phyloP scores from a whole-genome alignment of 2,888 invertebrate genomes.

The Mesorhabditis sp. region DNA sequence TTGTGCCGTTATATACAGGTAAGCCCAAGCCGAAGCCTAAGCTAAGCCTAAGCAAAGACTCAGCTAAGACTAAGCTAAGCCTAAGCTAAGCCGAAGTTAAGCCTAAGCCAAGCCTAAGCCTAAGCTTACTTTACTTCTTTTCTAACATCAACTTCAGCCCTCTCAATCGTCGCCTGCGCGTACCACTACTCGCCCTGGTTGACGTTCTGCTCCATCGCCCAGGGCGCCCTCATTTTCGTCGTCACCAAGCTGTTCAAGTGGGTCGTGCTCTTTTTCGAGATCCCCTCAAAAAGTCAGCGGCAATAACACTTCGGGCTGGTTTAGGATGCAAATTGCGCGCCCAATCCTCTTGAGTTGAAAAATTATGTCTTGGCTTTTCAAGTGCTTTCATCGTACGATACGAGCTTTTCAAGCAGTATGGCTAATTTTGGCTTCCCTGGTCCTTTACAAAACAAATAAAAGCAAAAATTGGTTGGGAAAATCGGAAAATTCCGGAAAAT shows the following conservation, averaged over 20 bases:
- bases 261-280: neutral
- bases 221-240: constrained; percentile 45
- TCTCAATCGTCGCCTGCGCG: constrained; percentile 38
- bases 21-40: neutral
- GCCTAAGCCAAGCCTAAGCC: neutral
- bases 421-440: too few relatives aligned
- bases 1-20: constrained; percentile 32
- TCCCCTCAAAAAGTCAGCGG: too few relatives aligned
- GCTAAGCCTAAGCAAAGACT: neutral
- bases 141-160: neutral
- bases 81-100: neutral
- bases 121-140: neutral
- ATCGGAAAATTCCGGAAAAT: constrained; percentile 19
- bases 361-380: too few relatives aligned
- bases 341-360: too few relatives aligned
- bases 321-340: too few relatives aligned
- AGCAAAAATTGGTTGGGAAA: neutral
- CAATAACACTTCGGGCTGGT: too few relatives aligned
- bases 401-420: too few relatives aligned
- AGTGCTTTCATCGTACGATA: too few relatives aligned
- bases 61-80: neutral
- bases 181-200: constrained; percentile 42
- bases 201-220: constrained; percentile 36
- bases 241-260: constrained; percentile 34
- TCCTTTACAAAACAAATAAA: too few relatives aligned